A percentile compares a stretch with the other conserved stretches of the same genome.
Conservation (phyloP, 2,113 vertebrate genomes). For the Cynocephalus volans region DNA sequence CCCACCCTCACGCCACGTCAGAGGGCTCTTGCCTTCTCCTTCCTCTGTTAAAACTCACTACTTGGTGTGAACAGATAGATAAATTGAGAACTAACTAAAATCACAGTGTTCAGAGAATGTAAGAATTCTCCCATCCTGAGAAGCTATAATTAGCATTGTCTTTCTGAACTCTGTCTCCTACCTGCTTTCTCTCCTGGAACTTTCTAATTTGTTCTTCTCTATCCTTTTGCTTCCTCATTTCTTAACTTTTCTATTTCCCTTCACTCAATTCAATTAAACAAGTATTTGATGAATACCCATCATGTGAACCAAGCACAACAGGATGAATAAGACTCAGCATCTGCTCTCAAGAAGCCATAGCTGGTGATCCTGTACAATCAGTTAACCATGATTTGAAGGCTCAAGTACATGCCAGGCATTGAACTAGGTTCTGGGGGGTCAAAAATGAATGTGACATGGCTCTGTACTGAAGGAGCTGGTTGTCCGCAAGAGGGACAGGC, state of each 20-base stretch:
- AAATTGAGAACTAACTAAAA: background rate
- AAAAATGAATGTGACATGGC: background rate
- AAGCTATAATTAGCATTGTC: background rate
- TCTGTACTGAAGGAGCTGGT: background rate
- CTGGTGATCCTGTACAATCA: too few relatives aligned
- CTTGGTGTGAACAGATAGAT: slow-evolving; percentile 35
- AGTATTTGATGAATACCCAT: background rate
- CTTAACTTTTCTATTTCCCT: slow-evolving; percentile 34
- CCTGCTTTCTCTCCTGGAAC: background rate
- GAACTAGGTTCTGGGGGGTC: background rate
- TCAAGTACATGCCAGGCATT: background rate
- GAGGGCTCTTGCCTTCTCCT: slow-evolving; percentile 65
- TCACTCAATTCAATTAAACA: background rate
- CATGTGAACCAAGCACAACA: background rate
- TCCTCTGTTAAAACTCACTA: background rate
- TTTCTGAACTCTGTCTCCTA: background rate
- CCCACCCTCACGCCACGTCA: slow-evolving; percentile 26
- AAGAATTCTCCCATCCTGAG: background rate
- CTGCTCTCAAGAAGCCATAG: background rate
- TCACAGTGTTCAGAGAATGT: background rate
- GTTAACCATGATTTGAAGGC: background rate
- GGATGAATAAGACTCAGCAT: background rate
- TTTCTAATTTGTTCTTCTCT: background rate
- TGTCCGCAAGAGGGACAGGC: background rate
- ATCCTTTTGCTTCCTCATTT: background rate